Evolutionary conservation across 2,888 invertebrate genomes (phyloP).

Genomic region (Fissipunctia ypsillon): DNA sequence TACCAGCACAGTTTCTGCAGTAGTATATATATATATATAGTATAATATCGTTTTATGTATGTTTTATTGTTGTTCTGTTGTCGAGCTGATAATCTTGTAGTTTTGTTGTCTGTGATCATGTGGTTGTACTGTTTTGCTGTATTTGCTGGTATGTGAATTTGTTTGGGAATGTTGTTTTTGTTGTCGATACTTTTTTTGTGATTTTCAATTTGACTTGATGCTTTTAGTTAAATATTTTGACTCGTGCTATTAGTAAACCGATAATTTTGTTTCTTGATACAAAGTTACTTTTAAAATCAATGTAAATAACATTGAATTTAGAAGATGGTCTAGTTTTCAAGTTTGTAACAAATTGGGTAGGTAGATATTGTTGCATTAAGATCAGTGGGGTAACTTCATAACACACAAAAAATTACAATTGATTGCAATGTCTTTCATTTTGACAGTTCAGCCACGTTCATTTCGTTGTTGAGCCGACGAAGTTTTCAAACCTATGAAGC

Average conservation of each 20-base stretch:
- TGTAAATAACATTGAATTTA: neutral
- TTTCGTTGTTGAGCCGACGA: too few species aligned
- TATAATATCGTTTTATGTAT: conserved; percentile 33
- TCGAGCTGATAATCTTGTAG: conserved; percentile 16
- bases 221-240: neutral
- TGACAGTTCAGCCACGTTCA: too few species aligned
- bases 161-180: neutral
- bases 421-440: too few species aligned
- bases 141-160: neutral
- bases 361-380: too few species aligned
- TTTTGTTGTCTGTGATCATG: neutral
- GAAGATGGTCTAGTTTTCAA: too few species aligned
- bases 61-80: conserved; percentile 38
- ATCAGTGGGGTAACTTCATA: too few species aligned
- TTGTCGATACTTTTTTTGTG: neutral
- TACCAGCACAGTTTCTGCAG: conserved; percentile 35
- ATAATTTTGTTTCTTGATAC: neutral
- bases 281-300: neutral
- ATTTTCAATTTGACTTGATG: neutral
- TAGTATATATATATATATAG: too few species aligned
- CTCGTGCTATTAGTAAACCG: too few species aligned
- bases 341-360: too few species aligned
- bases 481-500: too few species aligned
- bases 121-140: neutral
- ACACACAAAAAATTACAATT: too few species aligned